Evolutionary conservation across 2,888 invertebrate species (phyloP), one percentile per base, ranked within the genome.

Genomic region (Hydriomena furcata): DNA sequence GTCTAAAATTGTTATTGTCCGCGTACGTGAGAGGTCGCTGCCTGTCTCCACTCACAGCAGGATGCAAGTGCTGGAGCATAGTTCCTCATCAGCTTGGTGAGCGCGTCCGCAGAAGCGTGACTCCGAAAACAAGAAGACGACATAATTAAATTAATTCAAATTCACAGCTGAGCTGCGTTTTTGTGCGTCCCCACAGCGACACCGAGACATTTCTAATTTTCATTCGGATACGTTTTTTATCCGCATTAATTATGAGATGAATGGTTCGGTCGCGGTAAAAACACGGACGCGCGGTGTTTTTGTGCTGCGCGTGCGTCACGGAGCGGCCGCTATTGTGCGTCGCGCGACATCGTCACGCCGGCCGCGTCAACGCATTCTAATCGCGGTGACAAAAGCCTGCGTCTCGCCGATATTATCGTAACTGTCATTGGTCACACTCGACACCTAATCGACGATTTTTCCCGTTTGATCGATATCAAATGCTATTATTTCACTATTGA

Each of bases 121-220:
- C 65, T 61, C 61, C 61, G 67, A 71, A 77, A 69, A 81, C 79
- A 81, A 81, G 81, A 78, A 76, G 73, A 77, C 68, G 53, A 76
- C 64, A 67, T 84, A 82, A 86, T 87, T 82, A 82, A 86, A 88
- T 88, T 83, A 84, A 76, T 73, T 78, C 71, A 73, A 74, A 76
- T 73, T 76, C 71, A 73, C 74, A 71, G 77, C 71, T 65, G 73
- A 70, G 66, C 46, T 62, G 34, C 58, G 67, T 80, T 83, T 82
- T 83, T 78, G 68, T 70, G 61, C 57, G 58, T 49, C 50, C 60
- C 60, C 68, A 64, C 71, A 60, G 68, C 68, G 73, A 72, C 79
- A 82, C 84, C 80, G 83, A 76, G 72, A 83, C 84, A 75, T 84
- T 87, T 84, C 83, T 76, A 81, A 88, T 84, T 86, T 84, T 82